Conservation (phyloP, 2,888 invertebrate genomes). For the Drepana falcataria region DNA sequence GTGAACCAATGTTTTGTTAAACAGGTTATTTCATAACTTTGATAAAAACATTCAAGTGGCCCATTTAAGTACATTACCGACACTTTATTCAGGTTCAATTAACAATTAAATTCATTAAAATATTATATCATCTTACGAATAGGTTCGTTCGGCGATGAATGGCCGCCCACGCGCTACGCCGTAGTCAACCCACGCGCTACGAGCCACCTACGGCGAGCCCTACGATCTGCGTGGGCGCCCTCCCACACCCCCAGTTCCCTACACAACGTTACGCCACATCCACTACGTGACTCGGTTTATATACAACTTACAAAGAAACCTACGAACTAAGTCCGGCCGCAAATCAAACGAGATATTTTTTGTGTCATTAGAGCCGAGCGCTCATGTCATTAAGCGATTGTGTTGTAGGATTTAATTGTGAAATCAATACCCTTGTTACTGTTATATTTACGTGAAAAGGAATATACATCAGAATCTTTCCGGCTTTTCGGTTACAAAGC, state of each 20-base stretch:
- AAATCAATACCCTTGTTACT: background rate
- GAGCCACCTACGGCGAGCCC: slow-evolving; percentile 22
- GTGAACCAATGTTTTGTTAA: too few relatives aligned
- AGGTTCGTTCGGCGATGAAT: slow-evolving; percentile 23
- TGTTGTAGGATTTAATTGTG: background rate
- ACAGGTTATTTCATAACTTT: too few relatives aligned
- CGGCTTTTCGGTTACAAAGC: background rate
- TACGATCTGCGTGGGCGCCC: slow-evolving; percentile 21
- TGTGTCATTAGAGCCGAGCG: background rate
- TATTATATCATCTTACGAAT: background rate
- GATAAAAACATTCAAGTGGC: too few relatives aligned
- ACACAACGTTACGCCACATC: background rate
- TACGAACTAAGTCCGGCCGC: slow-evolving; percentile 19
- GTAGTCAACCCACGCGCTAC: slow-evolving; percentile 41
- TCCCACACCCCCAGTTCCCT: slow-evolving; percentile 16
- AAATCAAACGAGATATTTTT: slow-evolving; percentile 5
- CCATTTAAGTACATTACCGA: too few relatives aligned
- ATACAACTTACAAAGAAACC: slow-evolving; percentile 18
- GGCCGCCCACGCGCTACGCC: slow-evolving; percentile 40
- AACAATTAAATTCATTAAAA: background rate
- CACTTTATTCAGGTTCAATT: too few relatives aligned
- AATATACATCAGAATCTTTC: background rate
- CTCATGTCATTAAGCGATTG: background rate
- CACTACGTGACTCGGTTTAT: slow-evolving; percentile 30
- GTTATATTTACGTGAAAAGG: background rate